A percentile compares a stretch with the other conserved stretches of the same genome.
Evolutionary conservation across 2,888 invertebrate genomes (phyloP).

Genomic region (Thumatha senex): DNA sequence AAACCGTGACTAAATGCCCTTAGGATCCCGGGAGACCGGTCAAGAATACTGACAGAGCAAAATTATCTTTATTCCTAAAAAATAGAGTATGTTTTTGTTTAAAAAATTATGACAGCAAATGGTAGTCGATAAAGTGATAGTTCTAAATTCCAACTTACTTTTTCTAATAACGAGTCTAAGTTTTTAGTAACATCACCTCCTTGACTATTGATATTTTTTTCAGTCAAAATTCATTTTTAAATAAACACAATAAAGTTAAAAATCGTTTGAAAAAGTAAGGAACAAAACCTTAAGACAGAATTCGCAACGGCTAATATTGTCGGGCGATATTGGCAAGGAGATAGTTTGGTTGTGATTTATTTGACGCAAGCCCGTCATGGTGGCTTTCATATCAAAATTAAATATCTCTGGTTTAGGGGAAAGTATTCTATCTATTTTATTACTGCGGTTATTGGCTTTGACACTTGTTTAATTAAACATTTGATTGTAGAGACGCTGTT

Average conservation of each 20-base stretch:
- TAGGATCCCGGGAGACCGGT: conserved; percentile 74
- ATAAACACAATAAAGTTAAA: conserved; percentile 11
- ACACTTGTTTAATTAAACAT: conserved; percentile 37
- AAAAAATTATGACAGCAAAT: background rate
- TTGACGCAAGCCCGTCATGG: conserved; percentile 65
- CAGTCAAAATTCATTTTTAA: conserved; percentile 1
- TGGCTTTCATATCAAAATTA: conserved; percentile 79
- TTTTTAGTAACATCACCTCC: conserved; percentile 30
- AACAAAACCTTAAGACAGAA: conserved; percentile 64
- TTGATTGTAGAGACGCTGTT: background rate
- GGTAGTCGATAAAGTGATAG: conserved; percentile 19
- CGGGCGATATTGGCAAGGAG: conserved; percentile 75
- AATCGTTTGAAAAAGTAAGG: conserved; percentile 36
- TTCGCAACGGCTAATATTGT: conserved; percentile 79
- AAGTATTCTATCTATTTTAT: conserved; percentile 44
- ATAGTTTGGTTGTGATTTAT: conserved; percentile 77
- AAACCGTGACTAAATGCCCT: conserved; percentile 77
- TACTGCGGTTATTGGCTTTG: conserved; percentile 26
- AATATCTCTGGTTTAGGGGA: conserved; percentile 69
- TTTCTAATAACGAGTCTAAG: conserved; percentile 32
- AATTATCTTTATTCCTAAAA: conserved; percentile 25
- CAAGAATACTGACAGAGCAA: conserved; percentile 45
- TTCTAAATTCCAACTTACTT: conserved; percentile 36
- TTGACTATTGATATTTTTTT: conserved; percentile 5
- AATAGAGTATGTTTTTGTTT: conserved; percentile 19